Conservation (phyloP, 2,797 vertebrate genomes). For the Eidolon dupreanum region DNA sequence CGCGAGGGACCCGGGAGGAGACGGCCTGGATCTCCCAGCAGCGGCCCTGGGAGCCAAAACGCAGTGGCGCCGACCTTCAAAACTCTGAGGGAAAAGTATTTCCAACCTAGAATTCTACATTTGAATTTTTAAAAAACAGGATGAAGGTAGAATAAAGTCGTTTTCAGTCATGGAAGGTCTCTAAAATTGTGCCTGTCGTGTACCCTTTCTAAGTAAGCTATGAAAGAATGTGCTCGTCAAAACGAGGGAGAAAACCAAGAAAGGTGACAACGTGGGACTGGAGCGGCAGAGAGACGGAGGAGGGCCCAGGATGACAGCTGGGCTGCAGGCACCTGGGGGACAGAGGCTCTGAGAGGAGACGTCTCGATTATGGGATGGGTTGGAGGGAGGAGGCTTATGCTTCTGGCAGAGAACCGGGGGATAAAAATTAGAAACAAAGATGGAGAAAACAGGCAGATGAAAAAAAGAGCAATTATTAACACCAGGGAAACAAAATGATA, state of each 20-base stretch:
- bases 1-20: accelerated
- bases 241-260: too few species aligned
- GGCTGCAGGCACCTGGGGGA: background rate
- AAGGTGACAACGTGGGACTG: accelerated
- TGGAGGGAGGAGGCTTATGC: background rate
- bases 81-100: background rate
- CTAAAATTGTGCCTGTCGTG: background rate
- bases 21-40: background rate
- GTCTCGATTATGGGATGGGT: background rate
- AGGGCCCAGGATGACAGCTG: background rate
- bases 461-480: background rate
- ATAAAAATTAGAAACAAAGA: background rate
- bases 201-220: background rate
- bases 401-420: background rate
- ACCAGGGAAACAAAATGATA: background rate
- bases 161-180: background rate
- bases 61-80: background rate
- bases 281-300: background rate
- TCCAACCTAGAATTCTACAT: background rate
- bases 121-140: background rate
- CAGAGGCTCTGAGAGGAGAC: background rate
- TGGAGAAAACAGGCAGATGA: background rate
- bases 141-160: background rate
- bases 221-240: background rate
- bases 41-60: background rate